A percentile compares a stretch with the other conserved stretches of the same genome.
phyloP scores from a whole-genome alignment of 35 echinoderm and acorn worm species.

The Stichopus chloronotus region DNA sequence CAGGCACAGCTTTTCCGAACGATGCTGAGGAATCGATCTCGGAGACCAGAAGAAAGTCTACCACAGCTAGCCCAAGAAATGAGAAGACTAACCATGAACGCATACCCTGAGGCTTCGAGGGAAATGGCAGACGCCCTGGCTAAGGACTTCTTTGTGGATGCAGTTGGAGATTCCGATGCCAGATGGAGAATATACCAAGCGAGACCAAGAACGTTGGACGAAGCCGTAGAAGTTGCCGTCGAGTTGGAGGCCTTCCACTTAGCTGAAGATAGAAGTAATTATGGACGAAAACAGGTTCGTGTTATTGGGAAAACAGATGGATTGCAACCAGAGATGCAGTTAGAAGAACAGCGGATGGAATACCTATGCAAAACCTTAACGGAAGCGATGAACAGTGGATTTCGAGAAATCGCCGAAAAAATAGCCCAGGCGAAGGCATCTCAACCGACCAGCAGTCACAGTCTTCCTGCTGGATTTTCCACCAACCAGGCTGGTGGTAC shows the following conservation, averaged over 20 bases:
- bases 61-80: conserved; percentile 24
- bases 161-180: neutral
- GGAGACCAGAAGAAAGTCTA: neutral
- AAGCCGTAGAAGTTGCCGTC: conserved; percentile 6
- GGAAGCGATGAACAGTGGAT: too few relatives aligned
- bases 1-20: conserved; percentile 23
- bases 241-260: conserved; percentile 19
- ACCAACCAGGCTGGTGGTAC: too few relatives aligned
- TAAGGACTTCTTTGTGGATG: conserved; percentile 16
- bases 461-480: too few relatives aligned
- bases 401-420: too few relatives aligned
- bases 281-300: too few relatives aligned
- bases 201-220: neutral
- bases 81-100: neutral
- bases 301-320: too few relatives aligned
- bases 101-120: neutral
- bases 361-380: too few relatives aligned
- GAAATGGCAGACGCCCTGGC: neutral
- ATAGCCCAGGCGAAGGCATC: too few relatives aligned
- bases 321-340: too few relatives aligned
- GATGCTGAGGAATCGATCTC: neutral
- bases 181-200: conserved; percentile 24
- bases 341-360: too few relatives aligned
- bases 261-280: neutral
- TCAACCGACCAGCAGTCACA: too few relatives aligned